These are phyloP conservation scores for Neodon shergylaensis DNA, from an alignment of 2,113 vertebrate genomes.

Conservation along the genomic window DNA sequence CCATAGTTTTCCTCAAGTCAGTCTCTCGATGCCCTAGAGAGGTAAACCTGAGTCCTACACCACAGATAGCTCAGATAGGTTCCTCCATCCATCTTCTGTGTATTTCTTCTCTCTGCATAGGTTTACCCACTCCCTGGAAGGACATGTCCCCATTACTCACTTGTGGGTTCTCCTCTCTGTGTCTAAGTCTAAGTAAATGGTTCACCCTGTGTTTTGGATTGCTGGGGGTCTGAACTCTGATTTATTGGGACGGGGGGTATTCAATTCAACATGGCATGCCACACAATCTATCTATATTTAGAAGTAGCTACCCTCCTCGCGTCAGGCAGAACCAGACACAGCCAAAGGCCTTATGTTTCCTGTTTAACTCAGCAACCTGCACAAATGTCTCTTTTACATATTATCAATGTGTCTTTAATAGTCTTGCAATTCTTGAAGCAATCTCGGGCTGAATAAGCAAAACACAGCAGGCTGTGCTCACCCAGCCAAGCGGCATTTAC, in stretches of 20 bases:
- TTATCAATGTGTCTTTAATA: conserved; percentile 71
- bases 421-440: conserved; percentile 57
- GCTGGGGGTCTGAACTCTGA: conserved; percentile 55
- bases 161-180: not conserved
- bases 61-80: not conserved
- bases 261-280: conserved; percentile 63
- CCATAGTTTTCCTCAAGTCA: not conserved
- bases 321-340: conserved; percentile 64
- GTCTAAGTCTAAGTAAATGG: not conserved
- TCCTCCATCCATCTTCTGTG: not conserved
- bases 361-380: conserved; percentile 72
- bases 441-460: conserved; percentile 53
- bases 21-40: not conserved
- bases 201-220: conserved; percentile 51
- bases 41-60: not conserved
- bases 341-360: conserved; percentile 69
- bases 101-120: not conserved
- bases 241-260: conserved; percentile 22
- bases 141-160: not conserved
- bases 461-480: conserved; percentile 21
- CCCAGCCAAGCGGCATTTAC: conserved; percentile 4
- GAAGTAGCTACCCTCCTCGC: conserved; percentile 58
- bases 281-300: conserved; percentile 69
- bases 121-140: not conserved
- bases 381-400: conserved; percentile 71